phyloP scores from a whole-genome alignment of 2,797 vertebrate species.

The Gadopsis bispinosus region DNA sequence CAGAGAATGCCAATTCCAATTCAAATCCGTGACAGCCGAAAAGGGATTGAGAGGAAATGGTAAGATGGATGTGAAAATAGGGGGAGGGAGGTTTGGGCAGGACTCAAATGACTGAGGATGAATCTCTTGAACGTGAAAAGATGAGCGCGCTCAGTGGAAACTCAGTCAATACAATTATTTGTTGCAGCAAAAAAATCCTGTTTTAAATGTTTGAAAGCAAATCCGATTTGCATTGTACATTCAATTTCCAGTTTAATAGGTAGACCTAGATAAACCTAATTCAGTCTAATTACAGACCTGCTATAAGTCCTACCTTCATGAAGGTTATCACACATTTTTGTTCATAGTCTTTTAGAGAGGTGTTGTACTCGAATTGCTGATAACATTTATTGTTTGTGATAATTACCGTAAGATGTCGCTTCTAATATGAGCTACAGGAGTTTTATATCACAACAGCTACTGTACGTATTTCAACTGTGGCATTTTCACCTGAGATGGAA shows the following conservation, averaged over 20 bases:
- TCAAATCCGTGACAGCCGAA: conserved; percentile 56
- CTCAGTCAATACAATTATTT: conserved; percentile 27
- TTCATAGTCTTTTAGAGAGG: not conserved
- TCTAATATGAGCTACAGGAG: not conserved
- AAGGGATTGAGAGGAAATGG: conserved; percentile 61
- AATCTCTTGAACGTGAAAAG: conserved; percentile 34
- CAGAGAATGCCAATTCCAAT: conserved; percentile 65
- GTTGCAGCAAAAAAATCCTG: not conserved
- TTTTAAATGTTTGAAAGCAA: conserved; percentile 21
- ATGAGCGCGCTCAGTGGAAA: conserved; percentile 19
- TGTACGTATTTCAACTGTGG: not conserved
- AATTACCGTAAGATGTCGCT: not conserved
- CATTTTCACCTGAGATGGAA: not conserved
- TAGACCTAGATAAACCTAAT: not conserved
- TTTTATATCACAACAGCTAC: not conserved
- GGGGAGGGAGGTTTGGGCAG: conserved; percentile 36
- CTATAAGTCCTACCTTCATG: not conserved
- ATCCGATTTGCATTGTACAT: not conserved
- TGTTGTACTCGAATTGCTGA: not conserved
- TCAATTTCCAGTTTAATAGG: not conserved
- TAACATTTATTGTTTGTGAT: conserved; percentile 4
- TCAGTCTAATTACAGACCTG: not conserved
- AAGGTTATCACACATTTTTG: not conserved
- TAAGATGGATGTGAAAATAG: conserved; percentile 48
- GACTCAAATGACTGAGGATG: conserved; percentile 29